Evolutionary conservation across 2,888 invertebrate genomes (phyloP).

Genomic region (Lepeophtheirus nordmannii): DNA sequence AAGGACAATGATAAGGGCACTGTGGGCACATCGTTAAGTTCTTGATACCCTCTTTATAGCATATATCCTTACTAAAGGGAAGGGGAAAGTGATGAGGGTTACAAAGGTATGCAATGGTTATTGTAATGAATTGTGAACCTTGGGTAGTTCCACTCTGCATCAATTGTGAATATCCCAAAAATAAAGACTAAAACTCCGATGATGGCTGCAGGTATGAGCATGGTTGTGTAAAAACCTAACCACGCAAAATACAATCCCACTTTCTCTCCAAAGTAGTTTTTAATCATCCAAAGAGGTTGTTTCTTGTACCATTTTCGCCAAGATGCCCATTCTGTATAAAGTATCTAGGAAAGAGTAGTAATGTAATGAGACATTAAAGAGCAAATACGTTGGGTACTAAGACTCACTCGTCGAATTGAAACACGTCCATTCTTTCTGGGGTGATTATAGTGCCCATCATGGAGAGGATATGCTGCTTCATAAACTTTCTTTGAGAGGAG

Average conservation of each 20-base stretch:
- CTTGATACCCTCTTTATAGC: slow-evolving; percentile 55
- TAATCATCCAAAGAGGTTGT: slow-evolving; percentile 73
- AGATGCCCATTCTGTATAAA: slow-evolving; percentile 83
- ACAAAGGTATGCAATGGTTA: no score
- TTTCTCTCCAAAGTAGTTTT: slow-evolving; percentile 80
- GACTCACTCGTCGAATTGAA: slow-evolving; percentile 43
- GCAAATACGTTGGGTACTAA: no score
- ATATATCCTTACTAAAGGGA: slow-evolving; percentile 56
- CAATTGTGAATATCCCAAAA: slow-evolving; percentile 47
- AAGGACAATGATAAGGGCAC: slow-evolving; percentile 76
- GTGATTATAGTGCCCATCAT: slow-evolving; percentile 48
- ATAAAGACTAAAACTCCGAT: slow-evolving; percentile 77
- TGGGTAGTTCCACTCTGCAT: slow-evolving; percentile 59
- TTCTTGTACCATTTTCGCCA: slow-evolving; percentile 77
- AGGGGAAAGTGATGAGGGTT: no score
- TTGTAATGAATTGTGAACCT: no score
- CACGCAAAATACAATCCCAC: slow-evolving; percentile 81
- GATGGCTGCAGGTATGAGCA: slow-evolving; percentile 68
- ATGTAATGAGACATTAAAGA: neutral
- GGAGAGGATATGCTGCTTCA: slow-evolving; percentile 66
- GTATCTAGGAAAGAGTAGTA: slow-evolving; percentile 45
- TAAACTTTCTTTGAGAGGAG: slow-evolving; percentile 68
- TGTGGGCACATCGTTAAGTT: slow-evolving; percentile 76
- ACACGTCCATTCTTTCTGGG: slow-evolving; percentile 23
- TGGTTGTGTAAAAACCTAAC: slow-evolving; percentile 81